Conservation (phyloP, 2,888 invertebrate species). For the Plebejus melissa region DNA sequence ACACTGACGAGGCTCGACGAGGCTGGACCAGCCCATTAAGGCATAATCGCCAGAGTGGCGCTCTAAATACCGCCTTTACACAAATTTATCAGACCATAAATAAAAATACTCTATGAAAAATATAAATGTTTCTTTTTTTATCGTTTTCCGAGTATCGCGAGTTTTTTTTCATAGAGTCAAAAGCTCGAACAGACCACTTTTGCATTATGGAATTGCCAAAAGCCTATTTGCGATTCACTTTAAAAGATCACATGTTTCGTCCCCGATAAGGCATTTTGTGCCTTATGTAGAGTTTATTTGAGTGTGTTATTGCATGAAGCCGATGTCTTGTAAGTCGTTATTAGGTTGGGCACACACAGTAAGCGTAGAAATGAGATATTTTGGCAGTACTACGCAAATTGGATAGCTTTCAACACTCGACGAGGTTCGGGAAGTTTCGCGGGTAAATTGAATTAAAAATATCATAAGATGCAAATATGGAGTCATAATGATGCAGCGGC, state of each 20-base stretch:
- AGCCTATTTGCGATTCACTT: constrained; percentile 61
- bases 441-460: constrained; percentile 79
- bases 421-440: constrained; percentile 76
- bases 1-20: constrained; percentile 43
- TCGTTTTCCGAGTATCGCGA: constrained; percentile 72
- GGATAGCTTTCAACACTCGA: constrained; percentile 80
- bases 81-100: constrained; percentile 73
- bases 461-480: constrained; percentile 76
- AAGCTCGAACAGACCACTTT: constrained; percentile 80
- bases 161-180: constrained; percentile 76
- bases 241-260: constrained; percentile 46
- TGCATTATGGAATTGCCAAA: constrained; percentile 80
- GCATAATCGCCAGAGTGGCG: constrained; percentile 76
- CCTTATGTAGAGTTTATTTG: neutral
- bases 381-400: constrained; percentile 80
- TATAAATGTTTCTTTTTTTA: constrained; percentile 75
- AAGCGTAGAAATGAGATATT: constrained; percentile 80
- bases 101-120: constrained; percentile 76
- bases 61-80: constrained; percentile 76
- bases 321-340: constrained; percentile 44
- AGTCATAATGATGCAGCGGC: constrained; percentile 68
- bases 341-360: constrained; percentile 49
- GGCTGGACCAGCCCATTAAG: constrained; percentile 44
- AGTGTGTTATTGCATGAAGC: neutral
- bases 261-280: constrained; percentile 18